phyloP scores from a whole-genome alignment of 2,888 invertebrate species.

The Phoenoteleia sp. region DNA sequence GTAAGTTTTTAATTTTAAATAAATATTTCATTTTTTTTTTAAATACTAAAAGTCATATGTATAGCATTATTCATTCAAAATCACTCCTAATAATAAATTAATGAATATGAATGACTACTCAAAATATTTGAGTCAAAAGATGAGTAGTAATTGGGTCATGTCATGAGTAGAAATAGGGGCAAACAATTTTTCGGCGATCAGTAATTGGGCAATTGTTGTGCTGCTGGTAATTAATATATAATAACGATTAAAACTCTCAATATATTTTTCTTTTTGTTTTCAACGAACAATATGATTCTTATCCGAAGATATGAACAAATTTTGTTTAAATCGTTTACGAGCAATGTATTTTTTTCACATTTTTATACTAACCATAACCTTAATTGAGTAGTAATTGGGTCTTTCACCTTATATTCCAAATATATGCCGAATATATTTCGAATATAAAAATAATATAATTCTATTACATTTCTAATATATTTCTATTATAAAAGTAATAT shows the following conservation, averaged over 20 bases:
- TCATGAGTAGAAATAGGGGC: conserved; percentile 62
- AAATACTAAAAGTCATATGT: not conserved
- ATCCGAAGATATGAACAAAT: not conserved
- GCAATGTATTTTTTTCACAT: not conserved
- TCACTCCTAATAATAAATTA: not conserved
- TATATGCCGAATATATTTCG: too few relatives aligned
- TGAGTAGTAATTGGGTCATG: conserved; percentile 16
- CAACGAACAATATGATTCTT: not conserved
- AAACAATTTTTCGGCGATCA: conserved; percentile 20
- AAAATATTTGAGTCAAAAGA: too few relatives aligned
- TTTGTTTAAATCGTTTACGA: not conserved
- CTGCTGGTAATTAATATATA: not conserved
- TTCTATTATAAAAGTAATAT: too few relatives aligned
- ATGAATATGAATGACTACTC: not conserved
- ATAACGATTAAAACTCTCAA: not conserved
- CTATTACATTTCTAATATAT: too few relatives aligned
- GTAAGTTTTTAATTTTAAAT: not conserved
- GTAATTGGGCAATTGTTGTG: not conserved
- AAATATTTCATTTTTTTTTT: not conserved
- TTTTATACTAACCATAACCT: not conserved
- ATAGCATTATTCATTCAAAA: not conserved
- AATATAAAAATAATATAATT: too few relatives aligned
- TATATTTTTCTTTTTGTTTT: not conserved
- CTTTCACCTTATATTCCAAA: conserved; percentile 1
- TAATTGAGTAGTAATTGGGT: not conserved